phyloP scores from a whole-genome alignment of 2,888 invertebrate genomes.

The Hypselothyrea guttata region DNA sequence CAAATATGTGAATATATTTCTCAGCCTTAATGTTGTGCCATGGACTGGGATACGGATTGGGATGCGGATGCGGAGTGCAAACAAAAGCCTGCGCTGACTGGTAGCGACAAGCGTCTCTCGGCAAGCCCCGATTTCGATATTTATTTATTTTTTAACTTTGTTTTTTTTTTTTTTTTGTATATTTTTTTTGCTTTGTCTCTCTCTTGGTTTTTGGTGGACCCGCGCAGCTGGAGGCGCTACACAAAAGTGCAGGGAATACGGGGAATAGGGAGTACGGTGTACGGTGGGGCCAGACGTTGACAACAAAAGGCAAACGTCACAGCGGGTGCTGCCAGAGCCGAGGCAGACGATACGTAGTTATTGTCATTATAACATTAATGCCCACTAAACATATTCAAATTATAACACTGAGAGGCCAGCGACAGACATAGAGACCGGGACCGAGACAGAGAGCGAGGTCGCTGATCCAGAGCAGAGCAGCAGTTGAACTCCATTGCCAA shows the following conservation, averaged over 20 bases:
- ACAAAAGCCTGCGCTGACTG: conserved; percentile 72
- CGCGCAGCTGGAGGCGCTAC: conserved; percentile 38
- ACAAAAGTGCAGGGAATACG: neutral
- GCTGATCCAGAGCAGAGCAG: neutral
- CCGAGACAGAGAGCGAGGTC: neutral
- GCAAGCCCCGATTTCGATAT: conserved; percentile 72
- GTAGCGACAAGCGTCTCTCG: conserved; percentile 72
- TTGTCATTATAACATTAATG: conserved; percentile 81
- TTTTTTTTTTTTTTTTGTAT: conserved; percentile 14
- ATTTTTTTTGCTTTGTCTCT: conserved; percentile 25
- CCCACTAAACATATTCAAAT: conserved; percentile 80
- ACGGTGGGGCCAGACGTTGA: conserved; percentile 59
- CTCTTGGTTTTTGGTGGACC: neutral
- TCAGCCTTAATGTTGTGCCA: conserved; percentile 47
- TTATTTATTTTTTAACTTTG: conserved; percentile 56
- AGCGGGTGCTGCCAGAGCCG: conserved; percentile 66
- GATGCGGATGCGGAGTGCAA: conserved; percentile 39
- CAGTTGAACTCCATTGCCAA: neutral
- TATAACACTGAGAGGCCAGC: conserved; percentile 69
- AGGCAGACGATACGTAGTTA: conserved; percentile 69
- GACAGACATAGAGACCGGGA: conserved; percentile 21
- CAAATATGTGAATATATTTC: conserved; percentile 28
- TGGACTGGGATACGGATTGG: conserved; percentile 20
- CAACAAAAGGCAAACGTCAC: conserved; percentile 75
- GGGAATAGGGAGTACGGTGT: neutral